Conservation (phyloP, 2,888 invertebrate genomes). For the Anoncus sp. region DNA sequence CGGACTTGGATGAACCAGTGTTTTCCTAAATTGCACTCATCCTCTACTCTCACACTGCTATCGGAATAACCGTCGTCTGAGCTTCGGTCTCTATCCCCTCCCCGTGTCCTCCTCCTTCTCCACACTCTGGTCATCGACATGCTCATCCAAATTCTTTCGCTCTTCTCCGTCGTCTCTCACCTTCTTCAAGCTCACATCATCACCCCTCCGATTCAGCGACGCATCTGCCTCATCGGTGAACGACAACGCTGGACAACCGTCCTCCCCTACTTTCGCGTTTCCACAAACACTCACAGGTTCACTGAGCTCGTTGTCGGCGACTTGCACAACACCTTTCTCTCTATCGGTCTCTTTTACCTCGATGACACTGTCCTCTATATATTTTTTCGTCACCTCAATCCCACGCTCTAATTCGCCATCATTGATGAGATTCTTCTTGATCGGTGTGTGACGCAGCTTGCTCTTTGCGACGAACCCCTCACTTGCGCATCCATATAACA, state of each 20-base stretch:
- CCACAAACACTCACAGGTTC: neutral
- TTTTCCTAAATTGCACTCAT: neutral
- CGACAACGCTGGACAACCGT: neutral
- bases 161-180: neutral
- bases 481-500: neutral
- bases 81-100: neutral
- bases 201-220: neutral
- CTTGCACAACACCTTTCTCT: neutral
- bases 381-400: neutral
- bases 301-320: neutral
- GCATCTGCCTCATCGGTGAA: neutral
- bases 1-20: conserved; percentile 23
- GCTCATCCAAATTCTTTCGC: conserved; percentile 6
- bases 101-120: conserved; percentile 15
- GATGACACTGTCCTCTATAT: neutral
- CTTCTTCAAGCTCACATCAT: neutral
- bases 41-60: neutral
- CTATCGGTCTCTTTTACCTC: conserved; percentile 8
- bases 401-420: neutral
- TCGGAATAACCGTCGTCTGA: neutral
- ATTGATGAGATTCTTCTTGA: neutral
- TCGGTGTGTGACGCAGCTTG: conserved; percentile 16
- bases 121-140: conserved; percentile 1
- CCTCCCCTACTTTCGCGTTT: neutral
- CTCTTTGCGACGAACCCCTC: conserved; percentile 9